Evolutionary conservation across 2,797 vertebrate genomes (phyloP).

Genomic region (Spondyliosoma cantharus): DNA sequence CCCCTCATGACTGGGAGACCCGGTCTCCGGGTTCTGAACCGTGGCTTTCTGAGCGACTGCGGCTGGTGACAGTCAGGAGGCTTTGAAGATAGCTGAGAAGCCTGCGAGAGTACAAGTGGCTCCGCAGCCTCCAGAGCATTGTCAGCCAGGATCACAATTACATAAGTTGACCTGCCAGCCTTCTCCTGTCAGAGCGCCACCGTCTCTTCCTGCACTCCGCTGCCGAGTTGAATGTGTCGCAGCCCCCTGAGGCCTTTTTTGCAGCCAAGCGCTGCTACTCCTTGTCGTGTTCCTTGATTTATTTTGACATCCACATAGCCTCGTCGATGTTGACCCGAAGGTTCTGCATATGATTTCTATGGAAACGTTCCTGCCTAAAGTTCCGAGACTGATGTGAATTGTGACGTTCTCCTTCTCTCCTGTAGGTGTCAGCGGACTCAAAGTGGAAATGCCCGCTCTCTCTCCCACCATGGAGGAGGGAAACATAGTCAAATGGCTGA

Average conservation of each 20-base stretch:
- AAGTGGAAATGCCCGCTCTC: conserved; percentile 95
- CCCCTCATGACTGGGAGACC: conserved; percentile 18
- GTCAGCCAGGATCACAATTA: conserved; percentile 49
- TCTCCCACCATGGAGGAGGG: conserved; percentile 99
- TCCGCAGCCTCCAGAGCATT: conserved; percentile 36
- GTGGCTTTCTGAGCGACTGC: conserved; percentile 38
- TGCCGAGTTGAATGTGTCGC: not conserved
- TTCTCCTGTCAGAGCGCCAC: conserved; percentile 15
- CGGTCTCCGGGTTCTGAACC: conserved; percentile 22
- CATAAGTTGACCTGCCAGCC: conserved; percentile 35
- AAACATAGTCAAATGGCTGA: conserved; percentile 97
- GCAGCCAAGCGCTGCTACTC: not conserved
- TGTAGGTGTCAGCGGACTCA: conserved; percentile 88
- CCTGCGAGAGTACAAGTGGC: conserved; percentile 9
- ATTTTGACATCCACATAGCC: conserved; percentile 10
- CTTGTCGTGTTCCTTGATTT: not conserved
- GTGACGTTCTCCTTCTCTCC: conserved; percentile 59
- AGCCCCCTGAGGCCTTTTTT: not conserved
- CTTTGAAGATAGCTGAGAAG: conserved; percentile 29
- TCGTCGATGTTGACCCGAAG: not conserved
- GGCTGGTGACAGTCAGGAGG: conserved; percentile 29
- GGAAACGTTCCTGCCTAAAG: not conserved
- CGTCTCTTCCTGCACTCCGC: conserved; percentile 8
- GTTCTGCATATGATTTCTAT: not conserved
- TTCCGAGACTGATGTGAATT: conserved; percentile 5